Base-by-base conservation (phyloP, 2,888 invertebrate genomes). In the Cybosia mesomella region DNA sequence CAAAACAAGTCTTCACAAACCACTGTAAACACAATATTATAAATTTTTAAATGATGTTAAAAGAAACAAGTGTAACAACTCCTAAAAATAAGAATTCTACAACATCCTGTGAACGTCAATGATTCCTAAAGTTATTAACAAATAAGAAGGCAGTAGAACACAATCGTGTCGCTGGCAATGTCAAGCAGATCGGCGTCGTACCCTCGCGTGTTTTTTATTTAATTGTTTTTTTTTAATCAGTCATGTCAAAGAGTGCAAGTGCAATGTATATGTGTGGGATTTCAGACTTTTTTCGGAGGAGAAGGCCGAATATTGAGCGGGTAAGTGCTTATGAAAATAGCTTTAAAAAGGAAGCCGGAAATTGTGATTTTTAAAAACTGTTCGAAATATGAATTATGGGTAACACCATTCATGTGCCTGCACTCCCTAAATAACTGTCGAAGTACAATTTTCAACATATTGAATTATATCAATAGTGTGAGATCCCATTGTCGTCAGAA, bases 261-360 rank as follows among this genome's bases (percentile, higher is more conserved):
- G 77, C 72, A 64, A 92, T 94, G 93, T 94, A 93, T 84, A 79
- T 92, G 83, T 92, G 92, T 77, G 89, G 92, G 11, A 88, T 94
- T 64, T 90, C 92, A 21, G 88, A 89, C 10, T 94, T 94, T 74
- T 94, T 92, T 81, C 85, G 86, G 28, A 87, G 91, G 53, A 86
- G 83, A 7, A 74, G 93, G 63, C 89, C 90, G 24, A 71, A 66
- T 70, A 85, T 91, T 54, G 93, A 94, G 73, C 82, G 89, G 87
- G 94, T 93, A 70, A 89, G 91, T 87, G 36, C 15, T 18, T 49
- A 24, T 54, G 18, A 0, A n/a, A 15, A 49, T n/a, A 0, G 18
- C 8, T 49, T 49, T n/a, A 3, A 49, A 49, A 49, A 8, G n/a
- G 7, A 49, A 18, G 9, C 3, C 28, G n/a, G n/a, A n/a, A n/a